Base-by-base conservation (phyloP, 2,888 invertebrate species). In the Perizoma affinitatum region DNA sequence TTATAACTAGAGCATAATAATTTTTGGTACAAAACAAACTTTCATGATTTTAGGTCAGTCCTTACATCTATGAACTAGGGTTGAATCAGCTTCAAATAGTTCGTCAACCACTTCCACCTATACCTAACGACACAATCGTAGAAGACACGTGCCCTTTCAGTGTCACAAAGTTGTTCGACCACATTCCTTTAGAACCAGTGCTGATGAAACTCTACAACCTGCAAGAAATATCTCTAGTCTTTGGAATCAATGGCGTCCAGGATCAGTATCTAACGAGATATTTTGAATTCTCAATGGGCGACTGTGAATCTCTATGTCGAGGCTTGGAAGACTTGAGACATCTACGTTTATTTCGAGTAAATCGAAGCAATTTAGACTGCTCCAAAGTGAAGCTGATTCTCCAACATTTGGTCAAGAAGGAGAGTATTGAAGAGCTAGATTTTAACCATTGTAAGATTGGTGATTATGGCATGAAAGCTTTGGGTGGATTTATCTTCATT, bases 371-470 rank as follows among this genome's bases (percentile, higher is more conserved):
- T 67, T 77, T 95, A 46, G 93, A 94, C 72, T 94, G 94, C 71
- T 84, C 87, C 0, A 94, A 94, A 76, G 92, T 92, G 0, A 94
- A 94, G 58, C 80, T 93, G 2, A 87, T 95, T 47, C 85, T 94
- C 36, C 93, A 94, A 73, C 87, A 92, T 66, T 80, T 93, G 22
- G 83, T 87, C 0, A 93, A 92, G 64, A 90, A 92, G 66, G 88
- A 87, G 63, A 80, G 88, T 69, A 81, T 95, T 38, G 89, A 93
- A 65, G 94, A 94, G 71, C 73, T 95, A 40, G 94, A 95, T 78
- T 93, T 95, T 51, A 95, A 95, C 61, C 94, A 95, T 74, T 95
- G 95, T 75, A 91, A 93, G 69, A 93, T 95, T 51, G 93, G 91
- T 4, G 93, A 95, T 75, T 87, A 89, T 48, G 95, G 95, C 0